Evolutionary conservation across 2,797 vertebrate genomes (phyloP).

Genomic region (Rhinatrema bivittatum): DNA sequence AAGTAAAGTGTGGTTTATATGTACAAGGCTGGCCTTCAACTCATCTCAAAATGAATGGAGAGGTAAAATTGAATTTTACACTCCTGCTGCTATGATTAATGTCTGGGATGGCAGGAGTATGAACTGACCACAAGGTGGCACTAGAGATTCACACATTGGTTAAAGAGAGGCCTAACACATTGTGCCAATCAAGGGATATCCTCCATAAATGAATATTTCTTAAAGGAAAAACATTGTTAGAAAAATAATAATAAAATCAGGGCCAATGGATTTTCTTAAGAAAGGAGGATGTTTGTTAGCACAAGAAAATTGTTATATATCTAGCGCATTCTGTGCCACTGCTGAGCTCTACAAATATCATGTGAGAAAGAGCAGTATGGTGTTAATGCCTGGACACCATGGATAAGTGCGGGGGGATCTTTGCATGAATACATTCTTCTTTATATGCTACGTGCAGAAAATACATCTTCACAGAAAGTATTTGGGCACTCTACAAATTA

Average conservation of each 20-base stretch:
- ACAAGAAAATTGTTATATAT: no score
- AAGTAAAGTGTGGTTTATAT: constrained; percentile 84
- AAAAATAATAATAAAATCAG: constrained; percentile 37
- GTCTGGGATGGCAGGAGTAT: constrained; percentile 39
- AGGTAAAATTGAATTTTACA: constrained; percentile 97
- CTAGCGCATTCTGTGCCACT: no score
- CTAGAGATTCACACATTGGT: constrained; percentile 21
- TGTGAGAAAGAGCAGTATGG: no score
- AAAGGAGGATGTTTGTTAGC: no score
- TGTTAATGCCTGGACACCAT: no score
- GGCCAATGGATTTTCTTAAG: no score
- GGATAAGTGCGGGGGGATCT: no score
- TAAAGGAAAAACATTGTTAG: constrained; percentile 15
- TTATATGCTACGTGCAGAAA: no score
- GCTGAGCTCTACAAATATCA: no score
- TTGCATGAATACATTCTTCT: no score
- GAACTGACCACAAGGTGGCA: constrained; percentile 53
- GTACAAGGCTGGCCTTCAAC: constrained; percentile 94
- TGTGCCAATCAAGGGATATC: neutral
- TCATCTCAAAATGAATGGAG: constrained; percentile 92
- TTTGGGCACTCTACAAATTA: no score
- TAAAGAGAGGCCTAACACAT: neutral
- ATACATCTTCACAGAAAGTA: no score
- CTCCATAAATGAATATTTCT: constrained; percentile 30
- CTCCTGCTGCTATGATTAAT: constrained; percentile 90